Percentiles rank a stretch among this genome's conserved stretches.
Evolutionary conservation across 2,113 vertebrate species (phyloP).

Genomic region (Ammodytes dubius): DNA sequence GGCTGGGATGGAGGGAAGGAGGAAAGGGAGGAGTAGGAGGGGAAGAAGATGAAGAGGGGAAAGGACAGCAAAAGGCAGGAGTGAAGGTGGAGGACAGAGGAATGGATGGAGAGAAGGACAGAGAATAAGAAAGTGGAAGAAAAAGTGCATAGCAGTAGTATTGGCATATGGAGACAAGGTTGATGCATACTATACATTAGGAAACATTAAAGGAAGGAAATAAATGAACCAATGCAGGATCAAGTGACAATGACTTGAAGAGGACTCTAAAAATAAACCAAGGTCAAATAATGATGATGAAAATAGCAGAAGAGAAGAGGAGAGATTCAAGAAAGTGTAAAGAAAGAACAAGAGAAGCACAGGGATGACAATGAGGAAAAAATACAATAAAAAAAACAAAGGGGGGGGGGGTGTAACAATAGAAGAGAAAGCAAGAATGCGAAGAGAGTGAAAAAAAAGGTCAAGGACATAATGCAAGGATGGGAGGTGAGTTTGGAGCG

Average conservation of each 20-base stretch:
- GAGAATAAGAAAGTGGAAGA: constrained; percentile 1
- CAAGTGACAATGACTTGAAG: not conserved
- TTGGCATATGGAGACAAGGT: not conserved
- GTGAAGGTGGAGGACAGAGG: constrained; percentile 50
- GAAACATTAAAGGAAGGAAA: not conserved
- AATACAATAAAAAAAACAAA: not conserved
- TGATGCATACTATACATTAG: not conserved
- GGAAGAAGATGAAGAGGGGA: constrained; percentile 43
- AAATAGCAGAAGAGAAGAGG: not conserved
- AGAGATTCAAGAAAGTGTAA: not conserved
- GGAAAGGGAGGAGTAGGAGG: constrained; percentile 31
- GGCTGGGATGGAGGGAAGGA: constrained; percentile 21
- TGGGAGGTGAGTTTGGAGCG: constrained; percentile 28
- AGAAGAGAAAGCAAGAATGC: not conserved
- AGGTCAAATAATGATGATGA: not conserved
- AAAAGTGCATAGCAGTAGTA: not conserved
- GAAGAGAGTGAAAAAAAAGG: constrained; percentile 27
- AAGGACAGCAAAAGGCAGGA: constrained; percentile 32
- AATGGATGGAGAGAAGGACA: constrained; percentile 34
- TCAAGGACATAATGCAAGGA: constrained; percentile 22
- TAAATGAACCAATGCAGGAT: not conserved
- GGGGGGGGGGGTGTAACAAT: not conserved
- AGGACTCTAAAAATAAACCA: not conserved
- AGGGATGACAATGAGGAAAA: not conserved
- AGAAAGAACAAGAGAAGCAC: not conserved